Percentiles rank a stretch among this genome's conserved stretches.
Evolutionary conservation across 2,888 invertebrate genomes (phyloP).

Genomic region (Portevinia maculata): DNA sequence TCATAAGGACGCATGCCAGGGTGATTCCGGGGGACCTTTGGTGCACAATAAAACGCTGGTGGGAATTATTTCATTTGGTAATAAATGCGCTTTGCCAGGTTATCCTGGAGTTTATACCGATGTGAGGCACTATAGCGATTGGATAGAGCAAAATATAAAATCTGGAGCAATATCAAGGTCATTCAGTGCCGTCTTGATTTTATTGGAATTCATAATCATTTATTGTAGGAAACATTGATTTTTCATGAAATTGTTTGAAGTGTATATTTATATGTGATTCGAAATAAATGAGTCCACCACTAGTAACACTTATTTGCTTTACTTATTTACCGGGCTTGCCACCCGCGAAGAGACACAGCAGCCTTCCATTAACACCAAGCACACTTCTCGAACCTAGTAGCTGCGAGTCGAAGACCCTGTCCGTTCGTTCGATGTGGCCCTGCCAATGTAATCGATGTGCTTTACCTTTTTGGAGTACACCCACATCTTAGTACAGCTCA

Average conservation of each 20-base stretch:
- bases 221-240: background rate
- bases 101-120: constrained; percentile 91
- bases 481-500: too few relatives aligned
- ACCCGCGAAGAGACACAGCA: too few relatives aligned
- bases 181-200: background rate
- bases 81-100: constrained; percentile 88
- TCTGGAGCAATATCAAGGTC: constrained; percentile 2
- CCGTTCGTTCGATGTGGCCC: too few relatives aligned
- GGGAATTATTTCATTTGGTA: constrained; percentile 93
- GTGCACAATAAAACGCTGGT: constrained; percentile 86
- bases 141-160: constrained; percentile 75
- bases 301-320: too few relatives aligned
- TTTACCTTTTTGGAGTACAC: too few relatives aligned
- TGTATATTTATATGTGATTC: background rate
- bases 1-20: constrained; percentile 92
- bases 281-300: too few relatives aligned
- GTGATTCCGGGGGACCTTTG: constrained; percentile 93
- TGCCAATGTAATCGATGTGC: too few relatives aligned
- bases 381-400: too few relatives aligned
- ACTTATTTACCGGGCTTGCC: too few relatives aligned
- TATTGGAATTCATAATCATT: background rate
- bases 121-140: constrained; percentile 82
- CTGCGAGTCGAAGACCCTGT: too few relatives aligned
- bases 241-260: too few relatives aligned
- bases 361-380: too few relatives aligned